These are phyloP conservation scores for Bombus difficillimus DNA, from an alignment of 1,140 invertebrate species.

Conservation along the genomic window DNA sequence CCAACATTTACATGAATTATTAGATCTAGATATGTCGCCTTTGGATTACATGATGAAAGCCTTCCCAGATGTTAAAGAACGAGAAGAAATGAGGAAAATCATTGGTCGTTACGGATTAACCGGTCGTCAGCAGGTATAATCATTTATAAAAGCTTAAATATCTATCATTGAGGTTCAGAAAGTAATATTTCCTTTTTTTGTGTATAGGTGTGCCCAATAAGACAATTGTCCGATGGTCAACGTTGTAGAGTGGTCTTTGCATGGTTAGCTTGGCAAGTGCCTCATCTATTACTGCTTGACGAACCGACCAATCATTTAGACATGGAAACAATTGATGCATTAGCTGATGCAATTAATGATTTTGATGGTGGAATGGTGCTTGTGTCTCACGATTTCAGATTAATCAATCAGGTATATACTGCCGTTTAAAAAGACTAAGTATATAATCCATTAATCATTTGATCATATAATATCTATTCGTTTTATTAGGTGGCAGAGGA, in stretches of 20 bases:
- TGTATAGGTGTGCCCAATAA: constrained; percentile 95
- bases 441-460: background rate
- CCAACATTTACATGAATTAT: constrained; percentile 98
- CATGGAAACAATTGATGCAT: constrained; percentile 99
- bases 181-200: constrained; percentile 14
- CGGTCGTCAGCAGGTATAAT: constrained; percentile 94
- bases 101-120: constrained; percentile 98
- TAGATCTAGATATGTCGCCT: constrained; percentile 97
- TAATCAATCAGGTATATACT: constrained; percentile 95
- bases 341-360: constrained; percentile 98
- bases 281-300: constrained; percentile 96
- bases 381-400: constrained; percentile 98
- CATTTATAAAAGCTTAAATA: background rate
- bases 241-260: constrained; percentile 99
- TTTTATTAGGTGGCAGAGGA: constrained; percentile 95
- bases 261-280: constrained; percentile 97
- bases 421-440: constrained; percentile 1
- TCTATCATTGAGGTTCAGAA: background rate
- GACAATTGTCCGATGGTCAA: constrained; percentile 99
- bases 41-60: constrained; percentile 99
- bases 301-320: constrained; percentile 99
- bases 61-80: constrained; percentile 98
- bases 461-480: constrained; percentile 1
- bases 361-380: constrained; percentile 99
- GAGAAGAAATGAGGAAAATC: constrained; percentile 99